Conservation (phyloP, 2,888 invertebrate genomes). For the Clusia tigrina region DNA sequence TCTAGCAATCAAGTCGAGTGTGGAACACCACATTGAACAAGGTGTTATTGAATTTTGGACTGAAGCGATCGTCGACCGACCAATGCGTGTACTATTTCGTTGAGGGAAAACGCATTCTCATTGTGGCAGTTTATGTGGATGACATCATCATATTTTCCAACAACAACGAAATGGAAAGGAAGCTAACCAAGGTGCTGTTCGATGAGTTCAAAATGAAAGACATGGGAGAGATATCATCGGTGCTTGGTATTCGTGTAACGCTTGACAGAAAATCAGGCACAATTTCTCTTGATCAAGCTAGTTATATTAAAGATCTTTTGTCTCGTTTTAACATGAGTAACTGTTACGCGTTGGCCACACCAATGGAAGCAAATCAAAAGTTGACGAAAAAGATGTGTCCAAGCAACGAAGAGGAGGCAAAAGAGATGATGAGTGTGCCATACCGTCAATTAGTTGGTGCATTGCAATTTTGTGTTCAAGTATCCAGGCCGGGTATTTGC, state of each 20-base stretch:
- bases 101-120: background rate
- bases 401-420: slow-evolving; percentile 26
- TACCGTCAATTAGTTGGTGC: slow-evolving; percentile 33
- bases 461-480: slow-evolving; percentile 31
- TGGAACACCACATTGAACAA: background rate
- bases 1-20: background rate
- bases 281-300: background rate
- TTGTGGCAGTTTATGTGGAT: background rate
- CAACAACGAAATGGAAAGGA: background rate
- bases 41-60: background rate
- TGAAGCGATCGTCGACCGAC: background rate
- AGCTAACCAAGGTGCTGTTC: no score
- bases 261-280: background rate
- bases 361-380: slow-evolving; percentile 33
- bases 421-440: slow-evolving; percentile 32
- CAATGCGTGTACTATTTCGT: background rate
- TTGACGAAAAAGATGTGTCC: slow-evolving; percentile 31
- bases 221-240: background rate
- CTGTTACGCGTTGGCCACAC: slow-evolving; percentile 28
- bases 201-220: background rate
- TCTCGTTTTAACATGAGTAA: slow-evolving; percentile 29
- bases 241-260: background rate
- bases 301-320: slow-evolving; percentile 21
- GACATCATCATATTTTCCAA: background rate
- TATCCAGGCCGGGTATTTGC: slow-evolving; percentile 32